These are phyloP conservation scores for Drosophila lowei DNA, from an alignment of 1,140 invertebrate species.

Conservation along the genomic window DNA sequence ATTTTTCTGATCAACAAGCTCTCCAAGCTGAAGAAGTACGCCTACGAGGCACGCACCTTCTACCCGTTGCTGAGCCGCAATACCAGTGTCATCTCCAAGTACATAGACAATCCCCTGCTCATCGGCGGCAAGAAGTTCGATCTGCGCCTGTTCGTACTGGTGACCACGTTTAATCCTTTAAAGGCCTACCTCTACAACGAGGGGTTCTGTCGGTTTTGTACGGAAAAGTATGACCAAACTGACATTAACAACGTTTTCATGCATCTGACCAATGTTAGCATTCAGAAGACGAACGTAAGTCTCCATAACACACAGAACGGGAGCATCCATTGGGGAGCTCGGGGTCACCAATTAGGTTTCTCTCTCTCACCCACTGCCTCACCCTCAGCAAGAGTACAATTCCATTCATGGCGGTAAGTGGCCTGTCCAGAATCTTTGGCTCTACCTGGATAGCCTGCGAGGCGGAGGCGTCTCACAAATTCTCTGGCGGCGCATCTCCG, in stretches of 20 bases:
- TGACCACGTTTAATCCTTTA: constrained; percentile 92
- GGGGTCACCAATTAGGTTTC: too few relatives aligned
- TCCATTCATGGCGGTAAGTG: constrained; percentile 97
- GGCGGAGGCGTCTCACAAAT: constrained; percentile 93
- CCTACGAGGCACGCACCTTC: constrained; percentile 89
- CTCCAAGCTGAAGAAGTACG: constrained; percentile 94
- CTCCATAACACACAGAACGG: constrained; percentile 41
- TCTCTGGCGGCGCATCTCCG: constrained; percentile 92
- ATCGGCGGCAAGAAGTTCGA: constrained; percentile 96
- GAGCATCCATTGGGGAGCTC: too few relatives aligned
- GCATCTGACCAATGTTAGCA: constrained; percentile 94
- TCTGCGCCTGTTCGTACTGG: constrained; percentile 91
- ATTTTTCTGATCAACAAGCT: constrained; percentile 95
- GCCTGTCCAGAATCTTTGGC: constrained; percentile 94
- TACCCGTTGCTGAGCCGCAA: constrained; percentile 92
- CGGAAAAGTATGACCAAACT: constrained; percentile 91
- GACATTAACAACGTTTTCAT: constrained; percentile 93
- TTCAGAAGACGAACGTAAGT: constrained; percentile 90
- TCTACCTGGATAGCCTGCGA: constrained; percentile 95
- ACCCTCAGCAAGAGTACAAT: constrained; percentile 95
- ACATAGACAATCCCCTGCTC: constrained; percentile 92
- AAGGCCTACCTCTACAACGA: constrained; percentile 93
- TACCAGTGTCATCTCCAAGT: constrained; percentile 95
- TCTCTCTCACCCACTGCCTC: constrained; percentile 84
- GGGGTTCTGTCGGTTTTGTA: constrained; percentile 91